Percentiles rank a stretch among this genome's conserved stretches.
These are phyloP conservation scores for Orthonychiurus folsomi DNA, from an alignment of 2,888 invertebrate species.

Conservation along the genomic window DNA sequence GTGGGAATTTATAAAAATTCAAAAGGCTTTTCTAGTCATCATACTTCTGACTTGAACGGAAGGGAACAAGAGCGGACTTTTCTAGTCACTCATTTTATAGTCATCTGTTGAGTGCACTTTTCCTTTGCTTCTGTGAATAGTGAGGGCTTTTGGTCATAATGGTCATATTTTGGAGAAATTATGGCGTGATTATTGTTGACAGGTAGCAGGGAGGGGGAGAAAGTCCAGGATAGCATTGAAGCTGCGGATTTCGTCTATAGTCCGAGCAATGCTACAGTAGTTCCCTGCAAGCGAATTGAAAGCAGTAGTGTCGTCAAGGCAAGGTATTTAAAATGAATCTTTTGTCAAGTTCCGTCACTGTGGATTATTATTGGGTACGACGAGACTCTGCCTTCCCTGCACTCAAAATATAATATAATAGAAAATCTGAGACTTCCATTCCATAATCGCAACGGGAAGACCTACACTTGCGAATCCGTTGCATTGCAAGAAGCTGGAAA, in stretches of 20 bases:
- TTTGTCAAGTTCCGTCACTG: not conserved
- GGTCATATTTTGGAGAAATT: slow-evolving; percentile 1
- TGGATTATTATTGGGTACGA: not conserved
- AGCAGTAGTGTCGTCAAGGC: too few relatives aligned
- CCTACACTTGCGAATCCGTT: not conserved
- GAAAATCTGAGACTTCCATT: not conserved
- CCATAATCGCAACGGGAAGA: not conserved
- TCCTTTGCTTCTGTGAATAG: not conserved
- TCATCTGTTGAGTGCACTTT: slow-evolving; percentile 15
- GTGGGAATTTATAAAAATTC: too few relatives aligned
- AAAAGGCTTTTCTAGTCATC: too few relatives aligned
- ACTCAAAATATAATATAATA: not conserved
- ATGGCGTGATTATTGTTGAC: not conserved
- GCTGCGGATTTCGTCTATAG: too few relatives aligned
- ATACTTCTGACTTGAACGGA: too few relatives aligned
- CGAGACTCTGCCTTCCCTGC: not conserved
- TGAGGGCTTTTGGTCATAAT: not conserved
- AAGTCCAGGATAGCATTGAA: too few relatives aligned
- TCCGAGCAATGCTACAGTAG: too few relatives aligned
- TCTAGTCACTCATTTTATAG: slow-evolving; percentile 8
- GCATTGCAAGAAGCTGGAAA: too few relatives aligned
- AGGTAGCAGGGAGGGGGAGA: not conserved
- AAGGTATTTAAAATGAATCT: not conserved
- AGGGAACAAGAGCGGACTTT: too few relatives aligned
- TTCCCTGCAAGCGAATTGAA: not conserved